Conservation (phyloP, 2,113 vertebrate species). For the Sylvia atricapilla region DNA sequence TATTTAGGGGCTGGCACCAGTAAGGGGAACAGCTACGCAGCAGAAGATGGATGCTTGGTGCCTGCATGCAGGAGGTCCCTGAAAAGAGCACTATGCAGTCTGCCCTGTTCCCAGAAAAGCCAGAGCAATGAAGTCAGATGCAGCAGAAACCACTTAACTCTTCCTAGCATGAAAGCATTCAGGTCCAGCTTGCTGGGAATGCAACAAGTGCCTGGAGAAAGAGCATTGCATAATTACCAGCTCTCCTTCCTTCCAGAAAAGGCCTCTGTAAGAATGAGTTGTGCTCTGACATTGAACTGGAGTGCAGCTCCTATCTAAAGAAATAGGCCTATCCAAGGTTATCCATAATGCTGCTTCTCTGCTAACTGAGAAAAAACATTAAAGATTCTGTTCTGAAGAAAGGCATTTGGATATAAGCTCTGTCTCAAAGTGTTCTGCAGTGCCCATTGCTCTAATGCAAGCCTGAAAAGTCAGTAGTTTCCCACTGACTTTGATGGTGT, state of each 20-base stretch:
- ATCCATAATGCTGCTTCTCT: background rate
- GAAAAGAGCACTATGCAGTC: background rate
- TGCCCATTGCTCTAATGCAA: background rate
- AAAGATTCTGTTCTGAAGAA: background rate
- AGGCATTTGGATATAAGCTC: background rate
- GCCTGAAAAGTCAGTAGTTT: background rate
- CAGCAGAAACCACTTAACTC: background rate
- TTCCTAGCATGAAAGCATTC: background rate
- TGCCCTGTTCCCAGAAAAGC: background rate
- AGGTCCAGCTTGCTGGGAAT: background rate
- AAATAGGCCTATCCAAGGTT: background rate
- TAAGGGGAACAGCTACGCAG: background rate
- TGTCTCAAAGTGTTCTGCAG: background rate
- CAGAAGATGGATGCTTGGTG: background rate
- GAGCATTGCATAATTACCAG: fast-evolving
- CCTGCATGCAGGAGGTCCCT: background rate
- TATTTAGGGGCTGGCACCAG: background rate
- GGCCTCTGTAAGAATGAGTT: background rate
- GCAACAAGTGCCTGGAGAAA: background rate
- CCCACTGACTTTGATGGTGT: background rate
- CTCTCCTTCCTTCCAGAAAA: background rate
- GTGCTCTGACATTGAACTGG: background rate
- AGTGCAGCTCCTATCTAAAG: background rate
- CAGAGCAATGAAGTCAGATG: background rate
- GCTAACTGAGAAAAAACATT: background rate